Percentiles rank a stretch among this genome's conserved stretches.
phyloP scores from a whole-genome alignment of 2,888 invertebrate species.

The Phorcus lineatus region DNA sequence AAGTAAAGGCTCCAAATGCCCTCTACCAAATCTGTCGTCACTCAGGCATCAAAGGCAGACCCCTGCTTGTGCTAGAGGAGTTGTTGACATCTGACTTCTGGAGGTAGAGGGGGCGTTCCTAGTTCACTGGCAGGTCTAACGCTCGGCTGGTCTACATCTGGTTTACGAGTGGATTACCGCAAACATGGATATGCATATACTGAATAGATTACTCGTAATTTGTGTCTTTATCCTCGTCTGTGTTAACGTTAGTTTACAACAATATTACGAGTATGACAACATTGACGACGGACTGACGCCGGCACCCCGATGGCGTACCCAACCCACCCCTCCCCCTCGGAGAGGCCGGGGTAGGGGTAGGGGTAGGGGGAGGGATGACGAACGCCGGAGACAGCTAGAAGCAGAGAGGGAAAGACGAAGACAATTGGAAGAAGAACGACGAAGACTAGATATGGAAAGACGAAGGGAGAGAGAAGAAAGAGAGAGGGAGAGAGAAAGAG shows the following conservation, averaged over 20 bases:
- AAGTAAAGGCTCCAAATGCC: neutral
- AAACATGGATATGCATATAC: conserved; percentile 8
- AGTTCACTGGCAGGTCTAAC: neutral
- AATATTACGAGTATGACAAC: conserved; percentile 1
- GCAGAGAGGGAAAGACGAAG: conserved; percentile 15
- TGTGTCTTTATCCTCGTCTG: neutral
- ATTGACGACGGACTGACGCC: conserved; percentile 7
- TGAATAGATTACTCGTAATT: neutral
- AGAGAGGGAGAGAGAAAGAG: neutral
- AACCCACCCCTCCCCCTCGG: neutral
- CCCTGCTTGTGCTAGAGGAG: neutral
- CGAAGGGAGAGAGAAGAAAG: conserved; percentile 11
- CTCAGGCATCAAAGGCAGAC: neutral
- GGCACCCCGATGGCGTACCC: neutral
- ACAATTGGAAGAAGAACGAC: neutral
- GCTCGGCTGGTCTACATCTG: neutral
- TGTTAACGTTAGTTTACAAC: neutral
- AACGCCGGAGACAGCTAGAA: neutral
- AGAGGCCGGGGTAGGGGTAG: neutral
- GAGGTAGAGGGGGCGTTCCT: neutral
- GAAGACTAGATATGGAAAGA: neutral
- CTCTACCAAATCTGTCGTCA: neutral
- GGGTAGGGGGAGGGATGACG: conserved; percentile 32
- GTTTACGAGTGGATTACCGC: neutral
- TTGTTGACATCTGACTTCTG: neutral